These are phyloP conservation scores for Idris sp. DNA, from an alignment of 1,140 invertebrate species.

Conservation along the genomic window DNA sequence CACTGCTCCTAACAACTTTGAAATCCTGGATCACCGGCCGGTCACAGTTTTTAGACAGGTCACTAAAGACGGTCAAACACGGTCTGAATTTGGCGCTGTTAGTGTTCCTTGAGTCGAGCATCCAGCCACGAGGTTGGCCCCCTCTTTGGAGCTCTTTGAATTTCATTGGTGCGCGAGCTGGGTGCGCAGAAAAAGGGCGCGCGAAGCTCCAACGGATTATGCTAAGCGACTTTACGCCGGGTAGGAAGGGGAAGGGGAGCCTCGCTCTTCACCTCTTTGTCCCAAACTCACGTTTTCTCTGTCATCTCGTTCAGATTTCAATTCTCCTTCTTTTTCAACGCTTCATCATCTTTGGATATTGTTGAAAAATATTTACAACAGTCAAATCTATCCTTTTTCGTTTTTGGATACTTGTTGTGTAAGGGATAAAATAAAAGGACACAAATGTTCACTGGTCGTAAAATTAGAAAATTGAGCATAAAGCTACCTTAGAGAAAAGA, in stretches of 20 bases:
- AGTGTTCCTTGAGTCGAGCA: slow-evolving; percentile 11
- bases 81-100: slow-evolving; percentile 57
- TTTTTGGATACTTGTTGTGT: too few species aligned
- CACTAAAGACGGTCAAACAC: slow-evolving; percentile 63
- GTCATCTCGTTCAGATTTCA: slow-evolving; percentile 11
- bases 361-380: slow-evolving; percentile 21
- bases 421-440: too few species aligned
- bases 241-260: slow-evolving; percentile 1
- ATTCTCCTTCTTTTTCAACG: slow-evolving; percentile 1
- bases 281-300: not conserved
- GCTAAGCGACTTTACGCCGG: slow-evolving; percentile 21
- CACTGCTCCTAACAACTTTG: not conserved
- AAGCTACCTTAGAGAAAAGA: too few species aligned
- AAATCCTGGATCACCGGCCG: slow-evolving; percentile 2
- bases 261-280: not conserved
- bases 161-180: slow-evolving; percentile 73
- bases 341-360: slow-evolving; percentile 29
- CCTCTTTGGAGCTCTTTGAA: slow-evolving; percentile 68
- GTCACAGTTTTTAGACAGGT: slow-evolving; percentile 41
- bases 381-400: too few species aligned
- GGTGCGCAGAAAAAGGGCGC: slow-evolving; percentile 73
- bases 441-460: too few species aligned
- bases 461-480: too few species aligned
- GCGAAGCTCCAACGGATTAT: slow-evolving; percentile 60
- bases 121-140: slow-evolving; percentile 62